Evolutionary conservation across 2,888 invertebrate genomes (phyloP), one percentile per base, ranked within the genome.

Genomic region (Microdon myrmicae): DNA sequence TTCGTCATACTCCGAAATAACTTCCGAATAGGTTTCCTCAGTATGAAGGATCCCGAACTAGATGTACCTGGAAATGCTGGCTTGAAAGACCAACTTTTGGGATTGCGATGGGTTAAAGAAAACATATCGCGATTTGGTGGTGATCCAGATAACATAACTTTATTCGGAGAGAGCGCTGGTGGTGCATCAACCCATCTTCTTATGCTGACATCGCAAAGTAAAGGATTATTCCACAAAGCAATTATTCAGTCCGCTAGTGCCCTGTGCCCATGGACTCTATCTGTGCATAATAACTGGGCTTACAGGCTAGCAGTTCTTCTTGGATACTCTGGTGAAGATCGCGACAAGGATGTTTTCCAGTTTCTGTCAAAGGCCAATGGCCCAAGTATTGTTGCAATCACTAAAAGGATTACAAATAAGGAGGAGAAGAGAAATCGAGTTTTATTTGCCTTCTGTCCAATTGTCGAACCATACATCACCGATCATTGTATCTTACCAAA

Each of bases 161-260:
- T 83, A 7, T 80, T 82, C 68, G 83, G 83, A 0, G 81, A 82
- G 67, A 83, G 83, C 70, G 82, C 83, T 14, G 83, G 83, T 4
- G 81, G 77, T n/a, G 79, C 78, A 5, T 76, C 81, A 0, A 78
- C 77, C 1, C 81, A 83, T 51, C 79, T 77, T 41, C 67, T 82
- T 20, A 75, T 82, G 71, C 59, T 82, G 3, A 81, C 82, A 3
- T 79, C 81, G 1, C 71, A 75, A 55, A 76, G 82, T 0, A 76
- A 78, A 70, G 75, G 74, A 4, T 71, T 79, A 4, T 79, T 79
- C 20, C 75, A 78, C 7, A 76, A 75, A 45, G 76, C 75, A 3
- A 76, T 79, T 5, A 29, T 77, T 32, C 74, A 74, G 70, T 79
- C 78, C 0, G 78, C 76, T 6, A 74, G 70, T 25, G 72, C 69